Evolutionary conservation across 2,797 vertebrate genomes (phyloP).

Genomic region (Gadopsis bispinosus): DNA sequence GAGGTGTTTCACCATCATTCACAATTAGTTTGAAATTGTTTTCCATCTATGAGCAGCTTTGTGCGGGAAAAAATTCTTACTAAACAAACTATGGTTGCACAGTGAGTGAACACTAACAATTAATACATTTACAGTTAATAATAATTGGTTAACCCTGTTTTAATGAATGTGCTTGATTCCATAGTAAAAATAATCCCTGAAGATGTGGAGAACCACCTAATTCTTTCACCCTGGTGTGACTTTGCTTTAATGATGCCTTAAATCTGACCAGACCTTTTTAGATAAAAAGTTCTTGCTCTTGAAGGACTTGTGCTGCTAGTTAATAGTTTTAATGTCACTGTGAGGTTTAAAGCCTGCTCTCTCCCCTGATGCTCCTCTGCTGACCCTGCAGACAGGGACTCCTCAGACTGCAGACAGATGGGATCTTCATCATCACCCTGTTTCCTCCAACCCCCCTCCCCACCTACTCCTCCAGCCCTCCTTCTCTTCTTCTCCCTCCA

Average conservation of each 20-base stretch:
- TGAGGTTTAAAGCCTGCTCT: constrained; percentile 69
- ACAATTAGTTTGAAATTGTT: not conserved
- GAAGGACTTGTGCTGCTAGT: constrained; percentile 57
- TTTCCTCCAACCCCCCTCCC: constrained; percentile 47
- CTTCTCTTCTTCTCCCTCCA: constrained; percentile 69
- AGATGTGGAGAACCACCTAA: constrained; percentile 6
- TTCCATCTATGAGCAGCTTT: not conserved
- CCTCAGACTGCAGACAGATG: constrained; percentile 80
- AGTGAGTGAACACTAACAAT: not conserved
- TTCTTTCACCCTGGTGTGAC: constrained; percentile 33
- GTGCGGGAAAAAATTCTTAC: not conserved
- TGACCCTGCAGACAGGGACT: constrained; percentile 71
- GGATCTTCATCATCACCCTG: constrained; percentile 84
- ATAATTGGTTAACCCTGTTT: not conserved
- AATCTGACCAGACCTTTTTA: constrained; percentile 56
- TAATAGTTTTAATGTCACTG: constrained; percentile 71
- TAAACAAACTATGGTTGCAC: not conserved
- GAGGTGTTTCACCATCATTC: constrained; percentile 14
- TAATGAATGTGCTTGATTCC: not conserved
- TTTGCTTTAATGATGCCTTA: constrained; percentile 48
- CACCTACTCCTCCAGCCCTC: constrained; percentile 58
- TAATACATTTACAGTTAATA: not conserved
- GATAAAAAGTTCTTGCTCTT: constrained; percentile 52
- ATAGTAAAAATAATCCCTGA: not conserved
- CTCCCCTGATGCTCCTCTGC: constrained; percentile 52